Conservation (phyloP, 2,797 vertebrate species). For the Enteromius thamalakanensis region DNA sequence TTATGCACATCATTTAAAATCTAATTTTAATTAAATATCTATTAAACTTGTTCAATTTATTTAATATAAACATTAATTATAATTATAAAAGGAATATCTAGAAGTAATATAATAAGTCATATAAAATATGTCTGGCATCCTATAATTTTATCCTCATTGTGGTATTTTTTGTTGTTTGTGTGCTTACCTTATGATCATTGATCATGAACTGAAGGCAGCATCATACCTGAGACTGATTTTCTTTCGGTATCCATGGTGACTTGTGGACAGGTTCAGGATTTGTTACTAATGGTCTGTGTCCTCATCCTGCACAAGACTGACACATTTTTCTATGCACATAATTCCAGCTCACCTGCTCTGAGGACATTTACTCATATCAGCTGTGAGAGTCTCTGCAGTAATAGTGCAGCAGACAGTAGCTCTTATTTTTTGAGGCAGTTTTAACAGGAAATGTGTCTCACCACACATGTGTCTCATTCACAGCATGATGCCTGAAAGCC, state of each 20-base stretch:
- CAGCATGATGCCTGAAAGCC: not conserved
- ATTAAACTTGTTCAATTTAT: too few species aligned
- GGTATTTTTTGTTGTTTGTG: too few species aligned
- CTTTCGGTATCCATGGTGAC: not conserved
- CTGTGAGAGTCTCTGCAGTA: not conserved
- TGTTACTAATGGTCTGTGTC: not conserved
- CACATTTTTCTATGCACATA: not conserved
- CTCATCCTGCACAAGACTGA: not conserved
- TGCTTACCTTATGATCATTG: too few species aligned
- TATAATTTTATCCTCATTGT: not conserved
- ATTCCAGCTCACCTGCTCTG: not conserved
- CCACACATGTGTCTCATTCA: conserved; percentile 11
- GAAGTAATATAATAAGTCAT: not conserved
- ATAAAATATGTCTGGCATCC: not conserved
- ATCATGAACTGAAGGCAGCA: too few species aligned
- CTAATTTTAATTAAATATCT: too few species aligned
- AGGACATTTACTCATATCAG: not conserved
- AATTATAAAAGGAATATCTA: not conserved
- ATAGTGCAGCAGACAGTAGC: not conserved
- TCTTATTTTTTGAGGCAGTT: conserved; percentile 21
- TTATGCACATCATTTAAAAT: too few species aligned
- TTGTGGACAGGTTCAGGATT: not conserved
- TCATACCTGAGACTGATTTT: too few species aligned
- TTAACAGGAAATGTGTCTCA: conserved; percentile 44
- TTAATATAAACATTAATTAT: not conserved